These are phyloP conservation scores for Sula dactylatra DNA, from an alignment of 2,113 vertebrate genomes.

Conservation along the genomic window DNA sequence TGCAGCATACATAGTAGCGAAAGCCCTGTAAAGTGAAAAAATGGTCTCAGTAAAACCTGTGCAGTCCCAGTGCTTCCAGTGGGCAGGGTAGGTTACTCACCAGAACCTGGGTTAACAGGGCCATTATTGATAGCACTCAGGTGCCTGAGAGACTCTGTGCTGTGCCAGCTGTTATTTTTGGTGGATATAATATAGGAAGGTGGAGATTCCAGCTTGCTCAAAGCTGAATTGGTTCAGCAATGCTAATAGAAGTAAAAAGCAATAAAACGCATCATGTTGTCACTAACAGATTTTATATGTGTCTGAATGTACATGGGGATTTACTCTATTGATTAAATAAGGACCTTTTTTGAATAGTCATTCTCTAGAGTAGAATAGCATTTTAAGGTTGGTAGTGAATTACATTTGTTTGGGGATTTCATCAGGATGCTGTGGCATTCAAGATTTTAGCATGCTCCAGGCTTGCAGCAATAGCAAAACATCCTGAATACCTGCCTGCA, in stretches of 20 bases:
- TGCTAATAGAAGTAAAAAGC: conserved; percentile 15
- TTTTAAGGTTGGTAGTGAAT: background rate
- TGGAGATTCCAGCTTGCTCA: background rate
- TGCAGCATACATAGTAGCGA: background rate
- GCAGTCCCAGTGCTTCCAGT: background rate
- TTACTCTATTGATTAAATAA: conserved; percentile 17
- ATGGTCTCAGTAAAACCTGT: background rate
- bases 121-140: background rate
- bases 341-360: background rate
- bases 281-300: background rate
- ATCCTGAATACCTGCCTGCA: background rate
- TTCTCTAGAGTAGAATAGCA: background rate
- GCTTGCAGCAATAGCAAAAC: background rate
- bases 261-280: background rate
- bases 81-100: background rate
- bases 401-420: background rate
- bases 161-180: background rate
- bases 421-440: background rate
- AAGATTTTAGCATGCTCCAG: background rate
- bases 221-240: background rate
- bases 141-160: background rate
- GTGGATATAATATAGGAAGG: background rate
- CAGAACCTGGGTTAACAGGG: background rate
- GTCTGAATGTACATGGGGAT: background rate
- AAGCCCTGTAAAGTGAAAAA: background rate